Conservation (phyloP, 2,888 invertebrate genomes). For the Polydrusus tereticollis region DNA sequence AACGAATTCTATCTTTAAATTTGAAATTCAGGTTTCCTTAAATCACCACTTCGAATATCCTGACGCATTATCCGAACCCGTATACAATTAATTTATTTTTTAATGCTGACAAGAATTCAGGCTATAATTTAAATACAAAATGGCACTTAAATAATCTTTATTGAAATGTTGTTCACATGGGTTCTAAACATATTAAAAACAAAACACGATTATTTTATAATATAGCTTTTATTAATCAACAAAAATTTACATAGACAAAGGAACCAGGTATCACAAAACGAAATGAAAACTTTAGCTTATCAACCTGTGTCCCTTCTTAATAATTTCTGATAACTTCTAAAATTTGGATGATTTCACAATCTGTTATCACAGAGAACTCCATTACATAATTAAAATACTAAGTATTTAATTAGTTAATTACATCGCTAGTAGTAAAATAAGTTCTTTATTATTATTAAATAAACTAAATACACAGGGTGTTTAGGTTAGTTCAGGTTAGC, state of each 20-base stretch:
- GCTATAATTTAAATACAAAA: too few species aligned
- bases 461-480: neutral
- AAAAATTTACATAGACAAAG: slow-evolving; percentile 7
- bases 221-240: slow-evolving; percentile 18
- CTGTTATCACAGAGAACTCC: slow-evolving; percentile 25
- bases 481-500: too few species aligned
- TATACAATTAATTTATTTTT: too few species aligned
- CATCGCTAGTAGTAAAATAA: neutral
- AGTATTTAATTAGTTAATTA: neutral
- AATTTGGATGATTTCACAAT: neutral
- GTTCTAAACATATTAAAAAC: neutral
- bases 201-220: neutral
- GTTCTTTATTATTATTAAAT: neutral
- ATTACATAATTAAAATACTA: neutral
- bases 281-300: neutral
- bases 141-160: neutral
- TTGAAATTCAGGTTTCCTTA: too few species aligned
- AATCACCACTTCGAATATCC: too few species aligned
- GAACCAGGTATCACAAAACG: neutral
- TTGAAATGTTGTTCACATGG: neutral
- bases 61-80: too few species aligned
- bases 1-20: too few species aligned
- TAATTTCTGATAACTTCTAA: slow-evolving; percentile 4
- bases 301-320: neutral
- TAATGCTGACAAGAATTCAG: too few species aligned